Percentiles rank a stretch among this genome's conserved stretches.
These are phyloP conservation scores for Platycheirus rosarum DNA, from an alignment of 2,888 invertebrate species.

Conservation along the genomic window DNA sequence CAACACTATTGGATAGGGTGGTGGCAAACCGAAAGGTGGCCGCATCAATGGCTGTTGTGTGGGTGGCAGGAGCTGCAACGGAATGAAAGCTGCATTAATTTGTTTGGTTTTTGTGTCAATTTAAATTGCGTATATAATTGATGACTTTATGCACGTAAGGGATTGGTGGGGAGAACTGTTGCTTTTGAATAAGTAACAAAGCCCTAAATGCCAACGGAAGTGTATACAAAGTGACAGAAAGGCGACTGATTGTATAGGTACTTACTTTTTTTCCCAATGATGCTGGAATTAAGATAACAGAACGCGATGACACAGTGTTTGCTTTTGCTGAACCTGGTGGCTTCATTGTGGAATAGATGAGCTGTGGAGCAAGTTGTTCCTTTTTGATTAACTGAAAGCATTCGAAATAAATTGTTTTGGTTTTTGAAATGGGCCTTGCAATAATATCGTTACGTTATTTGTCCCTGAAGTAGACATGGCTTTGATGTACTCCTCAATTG, in stretches of 20 bases:
- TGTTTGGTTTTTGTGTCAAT: slow-evolving; percentile 70
- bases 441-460: slow-evolving; percentile 77
- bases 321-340: slow-evolving; percentile 44
- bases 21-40: slow-evolving; percentile 63
- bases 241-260: not conserved
- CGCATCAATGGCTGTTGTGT: slow-evolving; percentile 75
- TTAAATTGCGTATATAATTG: slow-evolving; percentile 61
- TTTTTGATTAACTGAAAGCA: slow-evolving; percentile 57
- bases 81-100: slow-evolving; percentile 66
- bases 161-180: slow-evolving; percentile 29
- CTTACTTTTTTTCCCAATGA: slow-evolving; percentile 76
- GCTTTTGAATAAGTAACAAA: slow-evolving; percentile 31
- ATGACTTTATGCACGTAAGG: slow-evolving; percentile 12
- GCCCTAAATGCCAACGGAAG: slow-evolving; percentile 28
- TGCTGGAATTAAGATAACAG: slow-evolving; percentile 81
- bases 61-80: slow-evolving; percentile 76
- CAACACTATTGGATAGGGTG: slow-evolving; percentile 58
- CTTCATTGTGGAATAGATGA: slow-evolving; percentile 62
- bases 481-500: slow-evolving; percentile 81
- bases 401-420: not conserved
- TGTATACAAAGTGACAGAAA: slow-evolving; percentile 1
- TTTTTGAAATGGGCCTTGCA: not conserved
- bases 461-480: slow-evolving; percentile 79
- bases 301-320: slow-evolving; percentile 75
- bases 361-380: slow-evolving; percentile 49